Percentiles rank a stretch among this genome's conserved stretches.
These are phyloP conservation scores for Zenarchopterus dispar DNA, from an alignment of 2,797 vertebrate species.

Conservation along the genomic window DNA sequence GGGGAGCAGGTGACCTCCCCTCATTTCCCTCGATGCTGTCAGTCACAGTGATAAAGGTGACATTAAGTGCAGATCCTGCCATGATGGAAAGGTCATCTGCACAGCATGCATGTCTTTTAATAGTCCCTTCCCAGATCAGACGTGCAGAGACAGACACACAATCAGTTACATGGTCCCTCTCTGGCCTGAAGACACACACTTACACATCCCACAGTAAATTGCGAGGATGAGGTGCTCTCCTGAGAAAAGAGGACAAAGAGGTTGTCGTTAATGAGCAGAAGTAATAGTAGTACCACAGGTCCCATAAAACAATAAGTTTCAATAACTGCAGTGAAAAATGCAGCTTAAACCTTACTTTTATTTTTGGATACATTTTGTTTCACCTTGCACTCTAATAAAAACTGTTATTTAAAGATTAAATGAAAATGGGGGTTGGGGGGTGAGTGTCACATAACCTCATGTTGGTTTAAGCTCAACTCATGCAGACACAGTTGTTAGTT, in stretches of 20 bases:
- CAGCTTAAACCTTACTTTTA: too few species aligned
- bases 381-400: too few species aligned
- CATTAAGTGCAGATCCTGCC: conserved; percentile 64
- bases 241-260: conserved; percentile 39
- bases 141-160: conserved; percentile 34
- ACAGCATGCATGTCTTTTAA: conserved; percentile 71
- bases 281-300: conserved; percentile 28
- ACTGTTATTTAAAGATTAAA: too few species aligned
- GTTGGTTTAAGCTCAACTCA: background rate
- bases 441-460: too few species aligned
- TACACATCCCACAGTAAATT: conserved; percentile 29
- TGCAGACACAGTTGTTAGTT: background rate
- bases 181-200: conserved; percentile 20
- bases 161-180: conserved; percentile 17
- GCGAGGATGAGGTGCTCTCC: conserved; percentile 48
- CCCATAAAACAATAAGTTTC: background rate
- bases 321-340: conserved; percentile 4
- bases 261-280: conserved; percentile 28
- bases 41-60: conserved; percentile 70
- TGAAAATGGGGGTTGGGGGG: too few species aligned
- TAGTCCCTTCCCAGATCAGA: conserved; percentile 51
- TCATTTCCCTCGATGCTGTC: conserved; percentile 52
- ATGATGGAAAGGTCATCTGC: conserved; percentile 71
- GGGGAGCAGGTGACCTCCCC: conserved; percentile 46
- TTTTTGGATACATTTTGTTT: too few species aligned